Conservation (phyloP, 2,113 vertebrate species). For the Protomyctophum bolini region DNA sequence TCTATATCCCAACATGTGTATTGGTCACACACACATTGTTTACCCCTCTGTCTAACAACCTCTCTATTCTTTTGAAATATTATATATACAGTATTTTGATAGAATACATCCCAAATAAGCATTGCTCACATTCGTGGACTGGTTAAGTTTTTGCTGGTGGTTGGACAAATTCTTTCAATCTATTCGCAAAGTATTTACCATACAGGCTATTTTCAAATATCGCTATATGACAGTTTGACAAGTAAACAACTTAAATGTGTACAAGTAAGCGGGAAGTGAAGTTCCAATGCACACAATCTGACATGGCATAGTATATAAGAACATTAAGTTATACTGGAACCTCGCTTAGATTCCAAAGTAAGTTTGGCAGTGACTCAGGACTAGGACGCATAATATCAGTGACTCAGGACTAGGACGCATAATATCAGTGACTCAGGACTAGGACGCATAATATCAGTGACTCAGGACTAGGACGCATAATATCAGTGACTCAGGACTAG, state of each 20-base stretch:
- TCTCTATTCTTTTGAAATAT: background rate
- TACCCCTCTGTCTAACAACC: conserved; percentile 5
- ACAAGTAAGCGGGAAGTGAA: background rate
- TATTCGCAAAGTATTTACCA: conserved; percentile 47
- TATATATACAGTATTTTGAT: conserved; percentile 15
- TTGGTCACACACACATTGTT: background rate
- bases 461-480: too few species aligned
- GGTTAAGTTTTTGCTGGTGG: conserved; percentile 32
- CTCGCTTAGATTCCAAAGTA: conserved; percentile 19
- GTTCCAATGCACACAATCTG: too few species aligned
- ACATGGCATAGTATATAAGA: background rate
- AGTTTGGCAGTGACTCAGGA: background rate
- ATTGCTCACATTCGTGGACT: conserved; percentile 46
- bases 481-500: too few species aligned
- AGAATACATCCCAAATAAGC: conserved; percentile 32
- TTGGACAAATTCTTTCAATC: conserved; percentile 49
- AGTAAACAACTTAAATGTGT: background rate
- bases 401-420: too few species aligned
- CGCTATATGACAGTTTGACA: conserved; percentile 19
- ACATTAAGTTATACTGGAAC: background rate
- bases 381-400: too few species aligned
- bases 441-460: too few species aligned
- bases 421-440: too few species aligned
- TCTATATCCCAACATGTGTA: background rate
- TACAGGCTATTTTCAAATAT: conserved; percentile 52